These are phyloP conservation scores for Petrolisthes manimaculis DNA, from an alignment of 2,888 invertebrate genomes.

Conservation along the genomic window DNA sequence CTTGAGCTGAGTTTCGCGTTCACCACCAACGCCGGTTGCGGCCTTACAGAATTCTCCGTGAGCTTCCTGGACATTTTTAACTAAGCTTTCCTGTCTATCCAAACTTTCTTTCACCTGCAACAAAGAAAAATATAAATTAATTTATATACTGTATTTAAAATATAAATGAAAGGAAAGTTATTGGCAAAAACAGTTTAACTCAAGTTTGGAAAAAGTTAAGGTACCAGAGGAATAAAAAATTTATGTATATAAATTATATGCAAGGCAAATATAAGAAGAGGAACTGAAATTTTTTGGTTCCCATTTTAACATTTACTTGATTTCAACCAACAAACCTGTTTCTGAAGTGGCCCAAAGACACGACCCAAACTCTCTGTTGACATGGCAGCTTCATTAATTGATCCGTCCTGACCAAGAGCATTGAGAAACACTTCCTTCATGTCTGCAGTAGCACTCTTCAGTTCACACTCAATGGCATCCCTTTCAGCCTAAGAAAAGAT, in stretches of 20 bases:
- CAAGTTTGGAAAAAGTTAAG: not conserved
- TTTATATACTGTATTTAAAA: not conserved
- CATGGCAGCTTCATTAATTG: constrained; percentile 82
- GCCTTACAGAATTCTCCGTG: constrained; percentile 67
- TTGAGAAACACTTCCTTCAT: constrained; percentile 85
- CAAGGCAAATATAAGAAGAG: too few relatives aligned
- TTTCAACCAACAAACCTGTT: constrained; percentile 71
- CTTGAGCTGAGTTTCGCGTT: constrained; percentile 84
- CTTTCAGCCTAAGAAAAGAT: constrained; percentile 77
- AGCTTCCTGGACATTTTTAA: constrained; percentile 76
- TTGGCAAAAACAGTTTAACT: not conserved
- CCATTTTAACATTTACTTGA: too few relatives aligned
- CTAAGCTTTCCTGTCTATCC: constrained; percentile 79
- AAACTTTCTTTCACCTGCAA: constrained; percentile 78
- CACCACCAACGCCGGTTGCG: constrained; percentile 74
- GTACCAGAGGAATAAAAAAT: not conserved
- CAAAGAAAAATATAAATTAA: not conserved
- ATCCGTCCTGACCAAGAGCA: constrained; percentile 82
- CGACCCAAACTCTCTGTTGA: constrained; percentile 81
- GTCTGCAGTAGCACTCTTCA: constrained; percentile 83
- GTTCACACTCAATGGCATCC: constrained; percentile 87
- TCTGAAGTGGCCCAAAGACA: constrained; percentile 82
- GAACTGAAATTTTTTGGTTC: too few relatives aligned
- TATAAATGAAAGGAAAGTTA: not conserved
- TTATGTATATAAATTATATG: not conserved